Percentiles rank a stretch among this genome's conserved stretches.
These are phyloP conservation scores for Poecilia picta DNA, from an alignment of 2,797 vertebrate species.

Conservation along the genomic window DNA sequence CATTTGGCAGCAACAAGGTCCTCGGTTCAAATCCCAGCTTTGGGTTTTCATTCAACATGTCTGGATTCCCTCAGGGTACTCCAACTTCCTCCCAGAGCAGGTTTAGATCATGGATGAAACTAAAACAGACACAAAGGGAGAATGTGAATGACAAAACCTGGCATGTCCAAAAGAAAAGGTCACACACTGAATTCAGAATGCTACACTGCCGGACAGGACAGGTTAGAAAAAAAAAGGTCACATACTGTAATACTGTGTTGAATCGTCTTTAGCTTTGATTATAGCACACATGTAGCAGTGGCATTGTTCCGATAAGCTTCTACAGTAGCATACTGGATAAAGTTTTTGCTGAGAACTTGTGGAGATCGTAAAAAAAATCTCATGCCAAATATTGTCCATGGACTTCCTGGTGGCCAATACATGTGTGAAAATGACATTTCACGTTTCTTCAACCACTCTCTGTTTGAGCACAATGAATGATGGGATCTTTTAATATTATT, in stretches of 20 bases:
- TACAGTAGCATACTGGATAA: neutral
- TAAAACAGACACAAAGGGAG: neutral
- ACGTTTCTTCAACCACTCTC: neutral
- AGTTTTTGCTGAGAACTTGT: neutral
- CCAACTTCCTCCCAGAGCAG: neutral
- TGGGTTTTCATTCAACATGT: neutral
- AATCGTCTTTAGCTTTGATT: neutral
- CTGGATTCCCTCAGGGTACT: neutral
- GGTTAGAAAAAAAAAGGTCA: neutral
- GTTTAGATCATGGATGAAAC: neutral
- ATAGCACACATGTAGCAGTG: neutral
- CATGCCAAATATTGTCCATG: too few relatives aligned
- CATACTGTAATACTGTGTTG: neutral
- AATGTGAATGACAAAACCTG: neutral
- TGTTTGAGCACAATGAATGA: neutral
- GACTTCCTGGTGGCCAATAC: neutral
- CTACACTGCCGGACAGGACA: neutral
- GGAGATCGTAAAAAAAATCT: neutral
- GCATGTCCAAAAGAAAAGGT: neutral
- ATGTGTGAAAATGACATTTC: neutral
- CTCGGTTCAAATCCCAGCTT: neutral
- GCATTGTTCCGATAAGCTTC: neutral
- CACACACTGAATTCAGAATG: neutral
- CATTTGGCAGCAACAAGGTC: neutral
- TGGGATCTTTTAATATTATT: neutral